A percentile compares a stretch with the other conserved stretches of the same genome.
phyloP scores from a whole-genome alignment of 2,888 invertebrate species.

The Lycophotia porphyrea region DNA sequence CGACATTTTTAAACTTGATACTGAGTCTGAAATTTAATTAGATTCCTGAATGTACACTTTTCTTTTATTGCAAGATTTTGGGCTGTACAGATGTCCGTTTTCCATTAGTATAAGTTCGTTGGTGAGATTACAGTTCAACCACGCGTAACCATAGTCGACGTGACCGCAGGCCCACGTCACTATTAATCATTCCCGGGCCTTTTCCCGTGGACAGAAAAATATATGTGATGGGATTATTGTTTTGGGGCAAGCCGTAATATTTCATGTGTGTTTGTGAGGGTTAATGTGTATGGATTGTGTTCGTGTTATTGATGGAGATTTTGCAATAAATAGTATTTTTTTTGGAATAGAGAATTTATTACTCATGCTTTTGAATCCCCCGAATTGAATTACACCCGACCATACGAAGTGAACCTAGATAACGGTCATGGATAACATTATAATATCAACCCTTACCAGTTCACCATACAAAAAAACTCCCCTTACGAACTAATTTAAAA shows the following conservation, averaged over 20 bases:
- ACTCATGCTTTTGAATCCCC: neutral
- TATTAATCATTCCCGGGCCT: conserved; percentile 68
- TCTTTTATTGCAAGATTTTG: conserved; percentile 16
- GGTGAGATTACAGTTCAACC: conserved; percentile 63
- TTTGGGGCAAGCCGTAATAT: conserved; percentile 50
- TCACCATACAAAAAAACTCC: neutral
- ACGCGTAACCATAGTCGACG: conserved; percentile 67
- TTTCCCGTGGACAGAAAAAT: conserved; percentile 60
- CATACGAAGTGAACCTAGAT: neutral
- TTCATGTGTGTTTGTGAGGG: conserved; percentile 48
- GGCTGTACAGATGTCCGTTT: conserved; percentile 3
- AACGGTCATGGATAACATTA: neutral
- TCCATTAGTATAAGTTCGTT: conserved; percentile 54
- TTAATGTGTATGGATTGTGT: conserved; percentile 40
- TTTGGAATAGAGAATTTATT: neutral
- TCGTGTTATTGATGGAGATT: conserved; percentile 39
- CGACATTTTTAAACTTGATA: neutral
- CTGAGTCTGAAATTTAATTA: neutral
- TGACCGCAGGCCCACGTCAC: conserved; percentile 64
- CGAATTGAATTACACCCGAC: neutral
- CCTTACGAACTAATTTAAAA: neutral
- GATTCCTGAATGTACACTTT: neutral
- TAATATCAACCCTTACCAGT: neutral
- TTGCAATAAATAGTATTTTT: conserved; percentile 23
- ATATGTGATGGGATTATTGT: conserved; percentile 61